These are phyloP conservation scores for Hymenochirus boettgeri DNA, from an alignment of 2,113 vertebrate genomes.

Conservation along the genomic window DNA sequence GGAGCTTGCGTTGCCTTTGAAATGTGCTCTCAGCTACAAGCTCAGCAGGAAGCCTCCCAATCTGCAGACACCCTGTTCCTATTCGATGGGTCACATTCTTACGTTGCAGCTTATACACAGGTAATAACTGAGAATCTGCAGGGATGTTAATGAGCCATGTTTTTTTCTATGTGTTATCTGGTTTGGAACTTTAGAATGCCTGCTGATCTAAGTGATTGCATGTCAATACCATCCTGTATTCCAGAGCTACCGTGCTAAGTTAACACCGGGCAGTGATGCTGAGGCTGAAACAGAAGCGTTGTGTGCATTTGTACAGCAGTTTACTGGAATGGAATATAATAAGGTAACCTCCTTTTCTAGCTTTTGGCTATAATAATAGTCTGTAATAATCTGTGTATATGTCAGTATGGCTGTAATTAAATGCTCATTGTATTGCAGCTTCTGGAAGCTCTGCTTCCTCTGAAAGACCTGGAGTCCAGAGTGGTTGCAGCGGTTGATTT, in stretches of 20 bases:
- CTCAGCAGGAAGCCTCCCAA: conserved; percentile 56
- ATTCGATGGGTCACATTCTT: conserved; percentile 89
- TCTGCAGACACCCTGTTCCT: conserved; percentile 80
- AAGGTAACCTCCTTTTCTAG: conserved; percentile 61
- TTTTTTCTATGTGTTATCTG: no score
- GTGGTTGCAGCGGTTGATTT: conserved; percentile 73
- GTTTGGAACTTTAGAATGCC: no score
- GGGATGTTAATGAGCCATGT: no score
- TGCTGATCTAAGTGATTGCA: not conserved
- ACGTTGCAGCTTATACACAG: conserved; percentile 89
- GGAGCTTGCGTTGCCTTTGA: conserved; percentile 97
- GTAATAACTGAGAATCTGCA: conserved; percentile 57
- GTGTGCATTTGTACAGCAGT: conserved; percentile 88
- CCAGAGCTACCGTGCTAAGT: conserved; percentile 85
- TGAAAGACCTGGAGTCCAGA: conserved; percentile 73
- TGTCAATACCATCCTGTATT: not conserved
- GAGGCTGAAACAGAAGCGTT: conserved; percentile 85
- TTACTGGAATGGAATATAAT: conserved; percentile 72
- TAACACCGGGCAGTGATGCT: conserved; percentile 79
- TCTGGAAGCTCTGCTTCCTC: conserved; percentile 74
- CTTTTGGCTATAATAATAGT: not conserved
- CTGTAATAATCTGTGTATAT: not conserved
- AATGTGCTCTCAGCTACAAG: conserved; percentile 91
- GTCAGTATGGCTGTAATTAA: not conserved
- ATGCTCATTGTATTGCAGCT: conserved; percentile 59